Conservation (phyloP, 2,888 invertebrate genomes). For the Dryobotodes eremita region DNA sequence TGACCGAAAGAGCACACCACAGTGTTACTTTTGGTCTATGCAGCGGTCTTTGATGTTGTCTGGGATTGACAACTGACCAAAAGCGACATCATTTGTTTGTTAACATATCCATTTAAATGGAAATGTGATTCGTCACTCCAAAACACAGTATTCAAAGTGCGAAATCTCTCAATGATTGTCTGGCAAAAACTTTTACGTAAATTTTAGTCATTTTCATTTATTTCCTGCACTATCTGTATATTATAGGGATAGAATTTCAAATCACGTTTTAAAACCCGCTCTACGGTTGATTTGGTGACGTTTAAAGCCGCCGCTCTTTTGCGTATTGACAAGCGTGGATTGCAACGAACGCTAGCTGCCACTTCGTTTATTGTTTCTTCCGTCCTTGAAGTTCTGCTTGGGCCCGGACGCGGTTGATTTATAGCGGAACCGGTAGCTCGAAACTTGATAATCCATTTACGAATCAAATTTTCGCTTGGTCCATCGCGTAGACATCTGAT, state of each 20-base stretch:
- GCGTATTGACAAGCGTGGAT: slow-evolving; percentile 12
- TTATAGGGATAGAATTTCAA: slow-evolving; percentile 10
- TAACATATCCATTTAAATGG: not conserved
- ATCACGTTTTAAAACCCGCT: too few species aligned
- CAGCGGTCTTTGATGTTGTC: not conserved
- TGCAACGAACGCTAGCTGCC: not conserved
- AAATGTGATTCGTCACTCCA: slow-evolving; percentile 2
- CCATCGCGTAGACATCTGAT: slow-evolving; percentile 19
- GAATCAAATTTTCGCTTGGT: slow-evolving; percentile 13
- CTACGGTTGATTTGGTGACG: too few species aligned
- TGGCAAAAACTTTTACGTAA: slow-evolving; percentile 5
- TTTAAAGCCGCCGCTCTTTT: slow-evolving; percentile 7
- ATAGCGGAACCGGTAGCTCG: slow-evolving; percentile 14
- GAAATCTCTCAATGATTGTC: slow-evolving; percentile 5
- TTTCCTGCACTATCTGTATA: slow-evolving; percentile 5
- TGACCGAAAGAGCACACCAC: slow-evolving; percentile 16
- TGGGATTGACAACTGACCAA: slow-evolving; percentile 16
- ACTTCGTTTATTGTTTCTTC: slow-evolving; percentile 14
- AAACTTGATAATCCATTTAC: slow-evolving; percentile 19
- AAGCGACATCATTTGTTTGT: slow-evolving; percentile 10
- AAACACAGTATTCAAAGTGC: slow-evolving; percentile 4
- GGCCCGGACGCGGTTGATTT: not conserved
- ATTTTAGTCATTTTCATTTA: slow-evolving; percentile 7
- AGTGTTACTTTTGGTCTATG: slow-evolving; percentile 9
- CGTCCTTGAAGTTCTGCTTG: slow-evolving; percentile 1